Percentiles rank a stretch among this genome's conserved stretches.
phyloP scores from a whole-genome alignment of 2,797 vertebrate species.

The Trachops cirrhosus region DNA sequence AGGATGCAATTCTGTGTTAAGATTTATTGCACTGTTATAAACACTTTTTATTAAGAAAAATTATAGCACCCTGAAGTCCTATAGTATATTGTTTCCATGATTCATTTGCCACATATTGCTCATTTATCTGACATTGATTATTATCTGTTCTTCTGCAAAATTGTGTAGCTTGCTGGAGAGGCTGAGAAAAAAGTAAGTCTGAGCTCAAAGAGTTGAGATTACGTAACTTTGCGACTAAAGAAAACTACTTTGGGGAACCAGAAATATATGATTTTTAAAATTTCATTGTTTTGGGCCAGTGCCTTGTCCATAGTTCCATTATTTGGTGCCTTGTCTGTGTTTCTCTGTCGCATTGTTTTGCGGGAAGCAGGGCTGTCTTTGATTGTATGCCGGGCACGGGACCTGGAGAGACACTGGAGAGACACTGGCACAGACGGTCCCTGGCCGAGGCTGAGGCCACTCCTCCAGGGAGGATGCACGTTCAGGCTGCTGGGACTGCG shows the following conservation, averaged over 20 bases:
- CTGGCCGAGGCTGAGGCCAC: neutral
- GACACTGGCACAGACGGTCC: neutral
- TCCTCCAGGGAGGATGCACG: neutral
- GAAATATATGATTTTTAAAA: neutral
- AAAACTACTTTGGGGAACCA: neutral
- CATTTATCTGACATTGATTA: neutral
- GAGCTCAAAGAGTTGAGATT: neutral
- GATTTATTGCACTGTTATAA: neutral
- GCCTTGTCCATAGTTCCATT: neutral
- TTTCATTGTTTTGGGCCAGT: neutral
- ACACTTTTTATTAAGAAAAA: neutral
- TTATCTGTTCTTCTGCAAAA: neutral
- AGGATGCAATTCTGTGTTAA: neutral
- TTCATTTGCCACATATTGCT: neutral
- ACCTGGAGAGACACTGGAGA: neutral
- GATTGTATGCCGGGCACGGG: neutral
- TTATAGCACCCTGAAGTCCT: neutral
- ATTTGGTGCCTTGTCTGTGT: neutral
- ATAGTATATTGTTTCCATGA: neutral
- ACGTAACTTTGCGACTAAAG: neutral
- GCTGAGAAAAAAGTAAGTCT: neutral
- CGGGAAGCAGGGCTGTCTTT: neutral
- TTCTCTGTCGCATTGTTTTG: neutral
- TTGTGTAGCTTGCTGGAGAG: neutral
- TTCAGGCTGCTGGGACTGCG: neutral